A percentile compares a stretch with the other conserved stretches of the same genome.
These are phyloP conservation scores for Cheirogaleus major DNA, from an alignment of 2,797 vertebrate species.

Conservation along the genomic window DNA sequence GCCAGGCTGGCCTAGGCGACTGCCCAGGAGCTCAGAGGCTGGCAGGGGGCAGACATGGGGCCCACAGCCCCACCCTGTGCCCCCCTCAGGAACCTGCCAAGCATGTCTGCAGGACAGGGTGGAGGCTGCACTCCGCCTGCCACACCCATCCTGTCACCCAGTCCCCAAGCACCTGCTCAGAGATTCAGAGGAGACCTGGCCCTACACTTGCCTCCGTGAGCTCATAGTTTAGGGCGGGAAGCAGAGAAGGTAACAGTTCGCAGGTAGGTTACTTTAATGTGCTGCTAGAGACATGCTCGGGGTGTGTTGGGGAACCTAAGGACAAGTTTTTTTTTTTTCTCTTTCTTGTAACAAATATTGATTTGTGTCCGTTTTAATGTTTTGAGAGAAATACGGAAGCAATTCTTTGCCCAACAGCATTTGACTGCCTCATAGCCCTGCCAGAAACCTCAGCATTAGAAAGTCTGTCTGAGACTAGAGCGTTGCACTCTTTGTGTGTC, in stretches of 20 bases:
- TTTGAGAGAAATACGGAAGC: not conserved
- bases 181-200: not conserved
- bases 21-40: not conserved
- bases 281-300: not conserved
- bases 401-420: not conserved
- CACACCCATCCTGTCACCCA: fast-evolving
- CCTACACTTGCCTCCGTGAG: no score
- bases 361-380: not conserved
- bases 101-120: no score
- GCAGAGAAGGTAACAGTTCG: not conserved
- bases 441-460: not conserved
- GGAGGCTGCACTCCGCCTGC: not conserved
- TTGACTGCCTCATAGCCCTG: not conserved
- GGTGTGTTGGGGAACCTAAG: no score
- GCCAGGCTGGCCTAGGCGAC: not conserved
- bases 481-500: not conserved
- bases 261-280: not conserved
- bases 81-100: not conserved
- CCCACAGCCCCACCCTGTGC: fast-evolving
- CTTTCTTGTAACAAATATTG: not conserved
- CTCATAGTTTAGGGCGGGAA: not conserved
- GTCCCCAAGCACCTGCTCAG: no score
- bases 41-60: not conserved
- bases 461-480: not conserved
- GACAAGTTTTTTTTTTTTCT: not conserved